Conservation (phyloP, 1,140 invertebrate species). For the Riptortus pedestris region DNA sequence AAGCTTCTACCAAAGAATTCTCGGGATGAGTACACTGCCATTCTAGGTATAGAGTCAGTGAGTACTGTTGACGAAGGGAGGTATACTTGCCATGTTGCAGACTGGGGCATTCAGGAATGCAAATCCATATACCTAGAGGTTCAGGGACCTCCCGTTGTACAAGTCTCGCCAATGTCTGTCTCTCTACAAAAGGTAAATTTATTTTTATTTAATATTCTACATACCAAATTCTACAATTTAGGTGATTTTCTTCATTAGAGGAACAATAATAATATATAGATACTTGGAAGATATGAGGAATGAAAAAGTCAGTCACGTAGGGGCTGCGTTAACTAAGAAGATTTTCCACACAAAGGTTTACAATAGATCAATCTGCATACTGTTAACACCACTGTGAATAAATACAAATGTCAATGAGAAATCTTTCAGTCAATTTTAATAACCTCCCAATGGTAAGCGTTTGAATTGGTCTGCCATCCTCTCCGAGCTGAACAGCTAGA, state of each 20-base stretch:
- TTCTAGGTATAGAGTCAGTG: conserved; percentile 52
- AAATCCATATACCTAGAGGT: conserved; percentile 55
- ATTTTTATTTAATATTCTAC: conserved; percentile 15
- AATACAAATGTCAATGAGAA: no score
- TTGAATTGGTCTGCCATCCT: no score
- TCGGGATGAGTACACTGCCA: conserved; percentile 53
- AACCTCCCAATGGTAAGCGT: no score
- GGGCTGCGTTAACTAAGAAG: no score
- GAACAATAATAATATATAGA: neutral
- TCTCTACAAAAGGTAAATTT: conserved; percentile 54
- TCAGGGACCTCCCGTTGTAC: conserved; percentile 52
- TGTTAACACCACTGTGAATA: neutral
- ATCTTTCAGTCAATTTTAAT: no score
- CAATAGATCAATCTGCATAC: no score
- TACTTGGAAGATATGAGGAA: neutral
- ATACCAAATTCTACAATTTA: no score
- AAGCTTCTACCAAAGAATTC: conserved; percentile 45
- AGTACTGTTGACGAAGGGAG: conserved; percentile 54
- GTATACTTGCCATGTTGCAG: conserved; percentile 62
- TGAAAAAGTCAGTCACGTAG: no score
- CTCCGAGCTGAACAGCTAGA: no score
- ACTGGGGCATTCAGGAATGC: conserved; percentile 62
- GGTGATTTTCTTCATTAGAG: neutral
- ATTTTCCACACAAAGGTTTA: no score
- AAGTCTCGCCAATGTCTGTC: conserved; percentile 58